These are phyloP conservation scores for Micrasema minimum DNA, from an alignment of 1,140 invertebrate species.

Conservation along the genomic window DNA sequence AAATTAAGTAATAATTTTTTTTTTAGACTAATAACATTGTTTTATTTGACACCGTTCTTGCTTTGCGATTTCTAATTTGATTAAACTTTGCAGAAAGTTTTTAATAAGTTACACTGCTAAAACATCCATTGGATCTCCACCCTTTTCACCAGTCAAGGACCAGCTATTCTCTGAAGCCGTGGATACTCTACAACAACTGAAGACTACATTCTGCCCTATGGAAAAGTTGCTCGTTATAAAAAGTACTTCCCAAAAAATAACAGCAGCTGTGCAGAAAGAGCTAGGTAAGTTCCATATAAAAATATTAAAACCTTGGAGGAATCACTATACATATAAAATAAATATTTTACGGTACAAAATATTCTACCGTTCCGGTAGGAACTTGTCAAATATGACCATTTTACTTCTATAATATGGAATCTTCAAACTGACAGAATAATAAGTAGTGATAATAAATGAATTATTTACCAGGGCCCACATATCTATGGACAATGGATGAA, in stretches of 20 bases:
- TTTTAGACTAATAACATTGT: no score
- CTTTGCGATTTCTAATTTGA: slow-evolving; percentile 9
- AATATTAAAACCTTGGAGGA: no score
- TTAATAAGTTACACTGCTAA: slow-evolving; percentile 56
- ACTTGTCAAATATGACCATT: no score
- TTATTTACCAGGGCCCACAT: slow-evolving; percentile 64
- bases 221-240: slow-evolving; percentile 83
- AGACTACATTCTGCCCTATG: slow-evolving; percentile 81
- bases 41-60: no score
- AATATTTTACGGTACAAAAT: no score
- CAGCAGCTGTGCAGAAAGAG: slow-evolving; percentile 71
- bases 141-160: slow-evolving; percentile 63
- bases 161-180: slow-evolving; percentile 73
- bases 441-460: no score
- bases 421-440: no score
- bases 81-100: slow-evolving; percentile 61
- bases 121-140: slow-evolving; percentile 53
- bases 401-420: no score
- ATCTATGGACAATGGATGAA: slow-evolving; percentile 87
- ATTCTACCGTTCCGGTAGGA: no score
- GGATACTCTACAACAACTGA: slow-evolving; percentile 79
- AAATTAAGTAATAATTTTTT: no score
- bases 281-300: slow-evolving; percentile 57
- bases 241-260: slow-evolving; percentile 83
- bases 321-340: no score